Evolutionary conservation across 2,888 invertebrate genomes (phyloP).

Genomic region (Plemyria rubiginata): DNA sequence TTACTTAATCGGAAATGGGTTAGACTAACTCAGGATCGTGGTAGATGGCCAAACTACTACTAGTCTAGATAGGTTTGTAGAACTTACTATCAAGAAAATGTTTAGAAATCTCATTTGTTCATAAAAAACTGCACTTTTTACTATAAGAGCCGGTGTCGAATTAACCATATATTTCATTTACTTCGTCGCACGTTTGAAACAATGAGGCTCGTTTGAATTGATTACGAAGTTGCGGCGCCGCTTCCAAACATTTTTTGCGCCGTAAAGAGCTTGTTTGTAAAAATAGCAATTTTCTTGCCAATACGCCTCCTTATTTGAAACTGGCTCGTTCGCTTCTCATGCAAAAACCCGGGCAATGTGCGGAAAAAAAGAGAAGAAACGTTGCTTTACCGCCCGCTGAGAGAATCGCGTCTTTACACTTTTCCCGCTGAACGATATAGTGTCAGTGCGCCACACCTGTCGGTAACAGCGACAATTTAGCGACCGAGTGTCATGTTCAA

Average conservation of each 20-base stretch:
- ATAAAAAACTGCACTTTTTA: not conserved
- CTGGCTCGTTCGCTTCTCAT: constrained; percentile 59
- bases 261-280: constrained; percentile 70
- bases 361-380: constrained; percentile 56
- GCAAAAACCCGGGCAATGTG: constrained; percentile 58
- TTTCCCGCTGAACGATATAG: constrained; percentile 50
- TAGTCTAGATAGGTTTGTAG: too few species aligned
- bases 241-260: constrained; percentile 63
- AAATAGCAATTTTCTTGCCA: constrained; percentile 71
- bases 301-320: constrained; percentile 63
- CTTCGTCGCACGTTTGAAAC: constrained; percentile 57
- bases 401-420: constrained; percentile 55
- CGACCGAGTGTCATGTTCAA: constrained; percentile 37
- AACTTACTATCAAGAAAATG: not conserved
- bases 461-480: constrained; percentile 46
- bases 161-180: constrained; percentile 54
- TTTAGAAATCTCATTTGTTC: not conserved
- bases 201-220: constrained; percentile 71
- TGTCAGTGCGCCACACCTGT: constrained; percentile 44
- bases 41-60: too few species aligned
- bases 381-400: constrained; percentile 61
- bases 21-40: too few species aligned
- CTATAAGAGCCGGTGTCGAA: constrained; percentile 61
- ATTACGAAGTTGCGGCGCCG: constrained; percentile 63
- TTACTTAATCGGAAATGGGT: too few species aligned